Percentiles rank a stretch among this genome's conserved stretches.
phyloP scores from a whole-genome alignment of 2,888 invertebrate genomes.

The Harpalus rubripes region DNA sequence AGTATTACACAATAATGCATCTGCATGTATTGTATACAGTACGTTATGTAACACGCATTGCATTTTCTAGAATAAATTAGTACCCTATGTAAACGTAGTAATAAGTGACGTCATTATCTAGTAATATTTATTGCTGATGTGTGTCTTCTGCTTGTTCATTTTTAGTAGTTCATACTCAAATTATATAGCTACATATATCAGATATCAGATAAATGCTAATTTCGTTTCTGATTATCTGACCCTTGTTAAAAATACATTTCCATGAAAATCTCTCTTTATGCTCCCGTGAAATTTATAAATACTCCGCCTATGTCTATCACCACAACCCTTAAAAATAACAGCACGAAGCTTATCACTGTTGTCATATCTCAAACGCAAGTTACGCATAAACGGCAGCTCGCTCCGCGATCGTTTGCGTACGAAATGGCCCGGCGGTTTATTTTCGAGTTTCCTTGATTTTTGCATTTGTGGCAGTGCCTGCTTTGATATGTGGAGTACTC shows the following conservation, averaged over 20 bases:
- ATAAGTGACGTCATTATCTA: too few species aligned
- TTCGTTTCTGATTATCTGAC: background rate
- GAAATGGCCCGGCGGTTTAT: constrained; percentile 24
- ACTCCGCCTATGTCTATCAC: background rate
- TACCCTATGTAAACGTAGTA: too few species aligned
- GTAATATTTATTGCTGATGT: too few species aligned
- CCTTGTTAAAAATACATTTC: background rate
- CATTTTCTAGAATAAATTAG: too few species aligned
- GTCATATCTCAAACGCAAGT: constrained; percentile 34
- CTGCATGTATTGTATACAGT: too few species aligned
- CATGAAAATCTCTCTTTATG: background rate
- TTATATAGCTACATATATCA: too few species aligned
- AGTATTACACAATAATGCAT: too few species aligned
- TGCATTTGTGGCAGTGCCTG: constrained; percentile 24
- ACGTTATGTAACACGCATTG: too few species aligned
- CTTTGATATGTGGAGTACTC: constrained; percentile 41
- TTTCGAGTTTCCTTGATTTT: constrained; percentile 46
- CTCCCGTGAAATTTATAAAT: constrained; percentile 1
- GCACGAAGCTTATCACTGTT: constrained; percentile 11
- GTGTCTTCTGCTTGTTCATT: too few species aligned
- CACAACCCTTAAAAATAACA: constrained; percentile 38
- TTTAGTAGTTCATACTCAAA: too few species aligned
- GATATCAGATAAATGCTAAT: background rate
- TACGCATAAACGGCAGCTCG: constrained; percentile 11
- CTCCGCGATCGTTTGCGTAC: constrained; percentile 21